These are phyloP conservation scores for Corythucha ciliata DNA, from an alignment of 2,888 invertebrate genomes.

Conservation along the genomic window DNA sequence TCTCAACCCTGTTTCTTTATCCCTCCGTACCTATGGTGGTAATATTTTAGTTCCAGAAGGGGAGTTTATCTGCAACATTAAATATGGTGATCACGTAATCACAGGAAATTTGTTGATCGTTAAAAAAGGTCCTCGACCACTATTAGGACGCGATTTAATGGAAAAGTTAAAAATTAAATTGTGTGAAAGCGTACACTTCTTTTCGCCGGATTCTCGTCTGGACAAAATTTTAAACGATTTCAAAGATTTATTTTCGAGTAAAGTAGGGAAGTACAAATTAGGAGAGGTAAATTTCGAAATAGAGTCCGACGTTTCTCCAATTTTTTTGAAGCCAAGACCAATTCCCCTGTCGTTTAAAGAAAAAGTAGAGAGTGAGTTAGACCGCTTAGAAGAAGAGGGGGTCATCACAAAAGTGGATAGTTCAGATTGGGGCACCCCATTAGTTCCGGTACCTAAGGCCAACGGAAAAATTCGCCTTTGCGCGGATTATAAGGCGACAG, in stretches of 20 bases:
- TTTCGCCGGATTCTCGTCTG: neutral
- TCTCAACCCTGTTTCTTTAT: neutral
- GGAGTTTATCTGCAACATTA: neutral
- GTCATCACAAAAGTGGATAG: constrained; percentile 21
- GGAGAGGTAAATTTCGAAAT: constrained; percentile 7
- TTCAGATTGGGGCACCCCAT: constrained; percentile 26
- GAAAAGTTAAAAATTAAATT: neutral
- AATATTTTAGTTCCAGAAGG: constrained; percentile 1
- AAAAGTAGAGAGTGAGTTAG: constrained; percentile 17
- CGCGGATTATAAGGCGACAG: constrained; percentile 29
- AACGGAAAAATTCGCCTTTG: constrained; percentile 22
- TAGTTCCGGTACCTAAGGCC: constrained; percentile 20
- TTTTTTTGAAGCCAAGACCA: constrained; percentile 24
- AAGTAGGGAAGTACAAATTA: constrained; percentile 6
- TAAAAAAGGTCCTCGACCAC: constrained; percentile 1
- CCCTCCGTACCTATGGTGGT: constrained; percentile 9
- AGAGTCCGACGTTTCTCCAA: constrained; percentile 12
- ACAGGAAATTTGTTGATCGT: constrained; percentile 7
- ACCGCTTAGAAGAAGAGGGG: constrained; percentile 19
- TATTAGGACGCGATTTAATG: constrained; percentile 11
- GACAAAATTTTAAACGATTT: constrained; percentile 3
- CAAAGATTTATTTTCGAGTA: constrained; percentile 1
- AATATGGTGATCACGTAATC: neutral
- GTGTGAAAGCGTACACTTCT: neutral
- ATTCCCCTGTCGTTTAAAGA: constrained; percentile 22